phyloP scores from a whole-genome alignment of 2,113 vertebrate species.

The Vulpes vulpes region DNA sequence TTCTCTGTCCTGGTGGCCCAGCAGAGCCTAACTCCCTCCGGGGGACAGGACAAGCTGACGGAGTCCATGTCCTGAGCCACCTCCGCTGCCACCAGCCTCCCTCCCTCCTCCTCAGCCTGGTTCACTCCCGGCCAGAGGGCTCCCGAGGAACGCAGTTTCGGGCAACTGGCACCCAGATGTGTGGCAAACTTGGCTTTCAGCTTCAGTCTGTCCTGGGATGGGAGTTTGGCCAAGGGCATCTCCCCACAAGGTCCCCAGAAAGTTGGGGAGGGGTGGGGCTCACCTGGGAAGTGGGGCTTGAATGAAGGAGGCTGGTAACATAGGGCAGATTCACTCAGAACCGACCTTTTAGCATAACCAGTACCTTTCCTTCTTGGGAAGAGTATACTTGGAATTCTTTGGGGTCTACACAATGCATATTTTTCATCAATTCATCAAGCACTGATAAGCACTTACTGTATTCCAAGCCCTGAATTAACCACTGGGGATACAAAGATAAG shows the following conservation, averaged over 20 bases:
- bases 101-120: not conserved
- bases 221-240: not conserved
- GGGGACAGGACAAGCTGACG: not conserved
- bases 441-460: not conserved
- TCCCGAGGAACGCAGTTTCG: not conserved
- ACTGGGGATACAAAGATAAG: not conserved
- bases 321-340: not conserved
- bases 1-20: not conserved
- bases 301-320: not conserved
- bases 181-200: not conserved
- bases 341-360: not conserved
- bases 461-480: not conserved
- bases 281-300: not conserved
- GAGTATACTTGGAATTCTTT: not conserved
- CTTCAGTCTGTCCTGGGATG: not conserved
- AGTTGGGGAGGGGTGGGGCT: not conserved
- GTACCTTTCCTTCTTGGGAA: not conserved
- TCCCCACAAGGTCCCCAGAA: not conserved
- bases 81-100: accelerated
- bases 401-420: not conserved
- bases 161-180: not conserved
- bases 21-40: not conserved
- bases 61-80: slow-evolving; percentile 32
- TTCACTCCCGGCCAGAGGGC: not conserved
- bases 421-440: not conserved